Conservation (phyloP, 2,888 invertebrate genomes). For the Aporophyla lueneburgensis region DNA sequence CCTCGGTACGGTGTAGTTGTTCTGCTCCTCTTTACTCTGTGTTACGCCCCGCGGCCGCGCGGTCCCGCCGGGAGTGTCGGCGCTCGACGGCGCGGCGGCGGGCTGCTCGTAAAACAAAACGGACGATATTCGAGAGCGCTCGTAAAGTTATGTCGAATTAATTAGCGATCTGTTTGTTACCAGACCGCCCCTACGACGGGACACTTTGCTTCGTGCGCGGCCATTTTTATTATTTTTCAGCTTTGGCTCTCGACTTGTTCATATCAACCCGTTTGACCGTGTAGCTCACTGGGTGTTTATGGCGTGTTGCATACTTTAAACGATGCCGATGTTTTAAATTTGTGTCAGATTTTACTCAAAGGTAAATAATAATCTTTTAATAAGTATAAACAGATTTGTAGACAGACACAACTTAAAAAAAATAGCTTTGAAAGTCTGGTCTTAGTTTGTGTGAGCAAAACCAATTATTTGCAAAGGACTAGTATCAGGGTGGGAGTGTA, state of each 20-base stretch:
- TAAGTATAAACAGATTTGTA: no score
- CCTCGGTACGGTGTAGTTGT: background rate
- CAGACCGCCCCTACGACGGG: background rate
- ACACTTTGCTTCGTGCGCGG: background rate
- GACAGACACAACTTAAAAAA: no score
- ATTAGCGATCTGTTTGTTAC: conserved; percentile 30
- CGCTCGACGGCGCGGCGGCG: background rate
- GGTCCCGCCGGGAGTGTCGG: conserved; percentile 2
- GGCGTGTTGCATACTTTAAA: background rate
- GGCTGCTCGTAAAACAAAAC: conserved; percentile 37
- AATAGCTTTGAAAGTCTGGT: background rate
- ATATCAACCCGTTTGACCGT: background rate
- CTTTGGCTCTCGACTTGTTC: background rate
- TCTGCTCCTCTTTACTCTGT: background rate
- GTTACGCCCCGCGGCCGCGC: background rate
- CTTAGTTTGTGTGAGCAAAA: background rate
- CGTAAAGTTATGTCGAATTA: conserved; percentile 38
- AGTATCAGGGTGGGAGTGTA: background rate
- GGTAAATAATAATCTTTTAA: background rate
- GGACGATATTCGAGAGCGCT: conserved; percentile 16
- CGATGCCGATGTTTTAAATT: background rate
- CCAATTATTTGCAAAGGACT: conserved; percentile 23
- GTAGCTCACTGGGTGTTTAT: background rate
- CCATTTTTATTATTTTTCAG: background rate
- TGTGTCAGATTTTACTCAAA: background rate